phyloP scores from a whole-genome alignment of 2,888 invertebrate genomes.

The Dasypolia templi region DNA sequence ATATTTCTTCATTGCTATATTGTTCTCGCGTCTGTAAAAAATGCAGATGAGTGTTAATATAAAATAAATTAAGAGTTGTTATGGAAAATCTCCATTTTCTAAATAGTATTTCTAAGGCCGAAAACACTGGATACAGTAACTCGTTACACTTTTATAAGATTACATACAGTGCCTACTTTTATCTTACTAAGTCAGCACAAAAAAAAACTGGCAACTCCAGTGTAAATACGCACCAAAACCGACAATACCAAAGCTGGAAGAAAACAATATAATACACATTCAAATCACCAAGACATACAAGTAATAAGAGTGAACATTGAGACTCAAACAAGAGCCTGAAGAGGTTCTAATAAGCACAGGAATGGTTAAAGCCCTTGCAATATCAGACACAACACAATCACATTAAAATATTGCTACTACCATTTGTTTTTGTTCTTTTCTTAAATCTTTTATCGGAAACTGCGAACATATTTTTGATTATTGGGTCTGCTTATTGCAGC shows the following conservation, averaged over 20 bases:
- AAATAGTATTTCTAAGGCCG: neutral
- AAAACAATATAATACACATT: conserved; percentile 15
- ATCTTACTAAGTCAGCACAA: neutral
- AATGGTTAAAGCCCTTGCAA: conserved; percentile 55
- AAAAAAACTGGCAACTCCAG: neutral
- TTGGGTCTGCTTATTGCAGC: too few relatives aligned
- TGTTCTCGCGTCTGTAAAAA: too few relatives aligned
- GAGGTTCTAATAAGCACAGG: conserved; percentile 46
- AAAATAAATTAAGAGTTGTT: neutral
- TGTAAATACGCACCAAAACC: neutral
- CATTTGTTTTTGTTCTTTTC: neutral
- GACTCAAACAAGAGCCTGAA: conserved; percentile 33
- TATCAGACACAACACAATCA: conserved; percentile 62
- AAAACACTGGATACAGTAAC: neutral
- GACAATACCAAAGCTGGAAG: neutral
- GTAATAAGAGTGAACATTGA: conserved; percentile 44
- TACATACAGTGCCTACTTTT: neutral
- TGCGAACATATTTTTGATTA: too few relatives aligned
- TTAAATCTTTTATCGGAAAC: neutral
- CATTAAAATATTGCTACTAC: conserved; percentile 58
- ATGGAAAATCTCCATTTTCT: neutral
- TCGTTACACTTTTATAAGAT: neutral
- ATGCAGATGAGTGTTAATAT: too few relatives aligned
- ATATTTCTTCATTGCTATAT: too few relatives aligned
- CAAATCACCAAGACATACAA: conserved; percentile 27